Percentiles rank a stretch among this genome's conserved stretches.
phyloP scores from a whole-genome alignment of 2,797 vertebrate genomes.

The Alectoris magna region DNA sequence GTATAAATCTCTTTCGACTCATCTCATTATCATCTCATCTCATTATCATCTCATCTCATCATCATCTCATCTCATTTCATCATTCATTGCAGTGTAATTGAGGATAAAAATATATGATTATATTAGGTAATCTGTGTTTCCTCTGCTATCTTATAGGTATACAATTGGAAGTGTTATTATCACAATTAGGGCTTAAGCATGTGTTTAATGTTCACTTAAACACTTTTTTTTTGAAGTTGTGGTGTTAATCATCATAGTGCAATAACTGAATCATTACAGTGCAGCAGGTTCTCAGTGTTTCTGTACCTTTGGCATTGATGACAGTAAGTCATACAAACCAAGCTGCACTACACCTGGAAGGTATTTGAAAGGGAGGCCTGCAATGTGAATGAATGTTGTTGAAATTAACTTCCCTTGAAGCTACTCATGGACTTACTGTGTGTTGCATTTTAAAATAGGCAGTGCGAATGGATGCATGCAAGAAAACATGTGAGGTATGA shows the following conservation, averaged over 20 bases:
- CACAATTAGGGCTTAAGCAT: constrained; percentile 39
- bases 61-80: neutral
- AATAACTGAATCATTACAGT: constrained; percentile 34
- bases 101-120: neutral
- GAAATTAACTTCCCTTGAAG: constrained; percentile 4
- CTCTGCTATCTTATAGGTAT: neutral
- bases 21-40: neutral
- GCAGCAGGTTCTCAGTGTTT: constrained; percentile 24
- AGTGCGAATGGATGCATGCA: neutral
- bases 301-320: constrained; percentile 10
- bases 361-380: neutral
- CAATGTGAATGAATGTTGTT: neutral
- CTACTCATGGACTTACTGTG: neutral
- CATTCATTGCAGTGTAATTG: neutral
- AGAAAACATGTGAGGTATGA: neutral
- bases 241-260: neutral
- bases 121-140: neutral
- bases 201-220: constrained; percentile 47
- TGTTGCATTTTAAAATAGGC: neutral
- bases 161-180: neutral
- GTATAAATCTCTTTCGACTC: neutral
- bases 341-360: neutral
- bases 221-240: constrained; percentile 19
- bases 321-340: neutral
- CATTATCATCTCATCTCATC: neutral